Evolutionary conservation across 2,113 vertebrate species (phyloP).

Genomic region (Ageneiosus marmoratus): DNA sequence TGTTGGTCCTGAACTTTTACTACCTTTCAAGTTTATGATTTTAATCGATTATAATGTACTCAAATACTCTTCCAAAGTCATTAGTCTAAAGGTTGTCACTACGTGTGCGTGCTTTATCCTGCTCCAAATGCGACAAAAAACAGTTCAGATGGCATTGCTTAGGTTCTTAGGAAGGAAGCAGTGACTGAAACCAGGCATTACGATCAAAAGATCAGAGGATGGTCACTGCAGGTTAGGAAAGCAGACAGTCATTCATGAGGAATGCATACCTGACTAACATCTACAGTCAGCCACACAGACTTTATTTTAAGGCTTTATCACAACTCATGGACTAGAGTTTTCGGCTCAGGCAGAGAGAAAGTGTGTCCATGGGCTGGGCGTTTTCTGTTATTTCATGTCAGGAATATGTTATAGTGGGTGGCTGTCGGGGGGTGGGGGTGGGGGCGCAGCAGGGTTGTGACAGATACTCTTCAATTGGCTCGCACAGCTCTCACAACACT

Average conservation of each 20-base stretch:
- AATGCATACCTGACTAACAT: not conserved
- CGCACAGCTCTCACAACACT: conserved; percentile 28
- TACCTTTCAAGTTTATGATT: conserved; percentile 17
- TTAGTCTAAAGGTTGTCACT: not conserved
- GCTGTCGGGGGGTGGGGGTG: conserved; percentile 3
- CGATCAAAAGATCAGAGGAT: not conserved
- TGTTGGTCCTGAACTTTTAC: conserved; percentile 10
- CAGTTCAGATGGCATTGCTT: not conserved
- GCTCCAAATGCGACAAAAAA: not conserved
- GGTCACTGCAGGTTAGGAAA: no score
- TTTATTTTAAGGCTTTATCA: not conserved
- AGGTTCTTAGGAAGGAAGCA: not conserved
- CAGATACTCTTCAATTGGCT: conserved; percentile 21
- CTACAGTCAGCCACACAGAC: not conserved
- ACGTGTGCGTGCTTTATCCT: not conserved
- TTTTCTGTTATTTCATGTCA: conserved; percentile 43
- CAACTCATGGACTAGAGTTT: not conserved
- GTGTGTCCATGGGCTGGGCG: not conserved
- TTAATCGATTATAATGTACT: not conserved
- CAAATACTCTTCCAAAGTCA: not conserved
- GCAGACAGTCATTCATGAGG: not conserved
- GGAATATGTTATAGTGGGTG: conserved; percentile 27
- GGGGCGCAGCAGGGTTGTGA: conserved; percentile 21
- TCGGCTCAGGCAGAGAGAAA: not conserved
- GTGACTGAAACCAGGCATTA: not conserved